Percentiles rank a stretch among this genome's conserved stretches.
Evolutionary conservation across 35 echinoderm and acorn worm species (phyloP).

Genomic region (Apostichopus japonicus): DNA sequence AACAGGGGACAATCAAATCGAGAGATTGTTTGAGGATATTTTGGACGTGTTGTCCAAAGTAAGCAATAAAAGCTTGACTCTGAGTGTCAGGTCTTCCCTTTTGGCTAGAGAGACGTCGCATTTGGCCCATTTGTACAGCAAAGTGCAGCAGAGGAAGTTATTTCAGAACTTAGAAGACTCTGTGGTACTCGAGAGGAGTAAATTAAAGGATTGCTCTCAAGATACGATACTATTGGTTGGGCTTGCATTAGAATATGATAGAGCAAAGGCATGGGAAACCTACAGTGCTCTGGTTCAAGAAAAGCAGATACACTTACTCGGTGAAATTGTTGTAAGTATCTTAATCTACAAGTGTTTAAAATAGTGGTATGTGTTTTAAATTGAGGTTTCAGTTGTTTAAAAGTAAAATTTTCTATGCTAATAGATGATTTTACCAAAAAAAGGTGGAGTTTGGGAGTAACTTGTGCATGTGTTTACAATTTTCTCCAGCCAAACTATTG

Average conservation of each 20-base stretch:
- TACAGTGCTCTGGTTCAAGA: conserved; percentile 56
- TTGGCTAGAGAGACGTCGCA: not conserved
- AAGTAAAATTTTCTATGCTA: too few species aligned
- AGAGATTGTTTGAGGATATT: conserved; percentile 57
- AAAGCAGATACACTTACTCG: conserved; percentile 70
- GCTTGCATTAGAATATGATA: conserved; percentile 60
- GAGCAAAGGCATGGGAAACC: conserved; percentile 71
- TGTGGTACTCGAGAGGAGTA: not conserved
- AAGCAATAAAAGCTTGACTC: not conserved
- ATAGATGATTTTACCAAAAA: too few species aligned
- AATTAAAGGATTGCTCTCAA: conserved; percentile 52
- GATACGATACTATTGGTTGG: conserved; percentile 57
- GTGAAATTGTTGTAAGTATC: conserved; percentile 76
- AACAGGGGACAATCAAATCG: conserved; percentile 56
- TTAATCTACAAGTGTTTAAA: too few species aligned
- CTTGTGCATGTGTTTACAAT: too few species aligned
- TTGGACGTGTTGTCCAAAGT: conserved; percentile 43
- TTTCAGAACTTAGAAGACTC: not conserved
- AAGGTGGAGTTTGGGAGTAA: too few species aligned
- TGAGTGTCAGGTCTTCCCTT: not conserved
- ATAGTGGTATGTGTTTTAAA: too few species aligned
- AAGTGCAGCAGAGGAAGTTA: not conserved
- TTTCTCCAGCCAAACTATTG: too few species aligned
- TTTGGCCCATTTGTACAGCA: not conserved
- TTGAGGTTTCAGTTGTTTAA: too few species aligned